phyloP scores from a whole-genome alignment of 2,113 vertebrate species.

The Salvelinus sp. region DNA sequence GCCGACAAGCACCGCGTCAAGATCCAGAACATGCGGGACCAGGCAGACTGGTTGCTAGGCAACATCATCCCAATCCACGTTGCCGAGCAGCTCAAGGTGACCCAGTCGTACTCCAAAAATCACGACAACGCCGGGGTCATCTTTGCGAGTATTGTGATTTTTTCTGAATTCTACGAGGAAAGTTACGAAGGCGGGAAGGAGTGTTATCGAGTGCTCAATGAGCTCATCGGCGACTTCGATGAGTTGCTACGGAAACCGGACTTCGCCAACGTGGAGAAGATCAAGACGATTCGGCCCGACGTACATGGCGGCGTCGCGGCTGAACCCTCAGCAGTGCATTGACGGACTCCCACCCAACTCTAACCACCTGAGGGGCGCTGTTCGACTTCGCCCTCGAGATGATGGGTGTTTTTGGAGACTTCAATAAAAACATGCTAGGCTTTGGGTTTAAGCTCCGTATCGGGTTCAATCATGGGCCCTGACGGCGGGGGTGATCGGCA shows the following conservation, averaged over 20 bases:
- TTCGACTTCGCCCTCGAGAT: conserved; percentile 98
- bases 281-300: conserved; percentile 99
- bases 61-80: conserved; percentile 99
- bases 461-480: conserved; percentile 95
- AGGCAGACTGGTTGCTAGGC: conserved; percentile 93
- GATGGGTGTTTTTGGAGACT: conserved; percentile 98
- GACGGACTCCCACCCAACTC: conserved; percentile 77
- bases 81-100: conserved; percentile 94
- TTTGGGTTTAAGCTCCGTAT: conserved; percentile 96
- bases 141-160: conserved; percentile 98
- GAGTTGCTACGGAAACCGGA: conserved; percentile 86
- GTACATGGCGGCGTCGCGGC: conserved; percentile 95
- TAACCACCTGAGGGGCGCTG: conserved; percentile 84
- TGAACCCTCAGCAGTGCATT: conserved; percentile 83
- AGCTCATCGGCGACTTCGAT: conserved; percentile 95
- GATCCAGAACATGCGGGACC: conserved; percentile 95
- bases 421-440: conserved; percentile 99
- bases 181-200: conserved; percentile 98
- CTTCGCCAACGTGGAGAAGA: conserved; percentile 93
- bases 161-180: conserved; percentile 98
- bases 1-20: conserved; percentile 94
- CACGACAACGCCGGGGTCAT: conserved; percentile 94
- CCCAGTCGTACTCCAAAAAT: conserved; percentile 98
- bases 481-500: conserved; percentile 95
- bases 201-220: conserved; percentile 95